Conservation (phyloP, 2,113 vertebrate species). For the Ameiurus melas region DNA sequence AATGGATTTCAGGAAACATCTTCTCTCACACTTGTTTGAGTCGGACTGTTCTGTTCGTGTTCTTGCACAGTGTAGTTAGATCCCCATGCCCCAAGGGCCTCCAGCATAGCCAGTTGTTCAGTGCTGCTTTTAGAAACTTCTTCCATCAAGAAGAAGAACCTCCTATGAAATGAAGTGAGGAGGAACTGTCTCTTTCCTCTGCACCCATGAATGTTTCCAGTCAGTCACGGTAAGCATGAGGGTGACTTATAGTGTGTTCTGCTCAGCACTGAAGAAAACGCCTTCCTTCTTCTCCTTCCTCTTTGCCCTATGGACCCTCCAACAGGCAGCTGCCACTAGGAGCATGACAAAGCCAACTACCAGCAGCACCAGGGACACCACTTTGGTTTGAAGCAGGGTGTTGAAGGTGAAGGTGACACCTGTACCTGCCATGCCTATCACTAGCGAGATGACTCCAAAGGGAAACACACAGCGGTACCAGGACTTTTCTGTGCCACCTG, state of each 20-base stretch:
- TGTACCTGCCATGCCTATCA: conserved; percentile 78
- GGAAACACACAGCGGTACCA: conserved; percentile 82
- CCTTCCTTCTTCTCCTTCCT: conserved; percentile 74
- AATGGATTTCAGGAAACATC: neutral
- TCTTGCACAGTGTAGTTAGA: neutral
- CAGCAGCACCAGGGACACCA: conserved; percentile 80
- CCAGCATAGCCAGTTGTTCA: neutral
- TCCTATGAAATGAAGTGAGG: neutral
- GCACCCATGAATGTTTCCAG: neutral
- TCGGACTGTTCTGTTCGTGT: neutral
- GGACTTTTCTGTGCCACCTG: conserved; percentile 83
- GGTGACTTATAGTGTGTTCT: conserved; percentile 76
- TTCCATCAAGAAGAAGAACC: neutral
- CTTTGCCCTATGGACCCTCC: conserved; percentile 76
- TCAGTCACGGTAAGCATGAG: neutral
- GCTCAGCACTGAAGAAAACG: conserved; percentile 72
- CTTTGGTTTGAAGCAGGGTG: conserved; percentile 82
- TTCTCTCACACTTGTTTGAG: conserved; percentile 6
- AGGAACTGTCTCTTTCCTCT: neutral
- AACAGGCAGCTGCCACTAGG: conserved; percentile 80
- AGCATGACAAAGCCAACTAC: conserved; percentile 76
- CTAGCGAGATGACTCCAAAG: conserved; percentile 81
- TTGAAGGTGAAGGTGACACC: conserved; percentile 87
- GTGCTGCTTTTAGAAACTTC: neutral
- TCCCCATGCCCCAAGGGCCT: neutral